Conservation (phyloP, 2,888 invertebrate species). For the Lottia scabra region DNA sequence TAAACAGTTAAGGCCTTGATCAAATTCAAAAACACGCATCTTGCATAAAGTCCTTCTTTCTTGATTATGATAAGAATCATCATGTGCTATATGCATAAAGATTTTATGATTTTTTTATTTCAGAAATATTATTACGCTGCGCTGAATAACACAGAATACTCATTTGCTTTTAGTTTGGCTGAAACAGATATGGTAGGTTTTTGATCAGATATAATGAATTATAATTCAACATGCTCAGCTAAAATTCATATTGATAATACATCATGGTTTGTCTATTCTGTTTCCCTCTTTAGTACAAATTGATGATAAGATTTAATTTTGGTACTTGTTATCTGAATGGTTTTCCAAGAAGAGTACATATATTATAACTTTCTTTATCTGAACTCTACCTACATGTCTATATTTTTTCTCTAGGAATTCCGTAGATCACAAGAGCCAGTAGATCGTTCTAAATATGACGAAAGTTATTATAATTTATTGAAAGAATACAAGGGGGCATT, state of each 20-base stretch:
- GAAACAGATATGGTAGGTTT: constrained; percentile 66
- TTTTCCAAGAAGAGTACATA: no score
- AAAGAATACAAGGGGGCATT: constrained; percentile 67
- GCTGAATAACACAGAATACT: constrained; percentile 66
- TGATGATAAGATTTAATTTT: no score
- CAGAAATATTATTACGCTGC: constrained; percentile 69
- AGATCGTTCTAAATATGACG: constrained; percentile 52
- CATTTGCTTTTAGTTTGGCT: constrained; percentile 68
- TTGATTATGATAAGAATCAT: no score
- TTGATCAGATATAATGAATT: neutral
- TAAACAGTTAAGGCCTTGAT: neutral
- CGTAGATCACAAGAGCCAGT: constrained; percentile 65
- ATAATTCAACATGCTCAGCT: neutral
- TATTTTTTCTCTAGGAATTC: constrained; percentile 55
- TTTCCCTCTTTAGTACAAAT: no score
- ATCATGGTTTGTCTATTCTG: no score
- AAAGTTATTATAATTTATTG: constrained; percentile 68
- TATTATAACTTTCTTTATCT: no score
- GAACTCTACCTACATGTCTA: neutral
- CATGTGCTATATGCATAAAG: no score
- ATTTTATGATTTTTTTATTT: constrained; percentile 23
- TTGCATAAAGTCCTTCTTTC: neutral
- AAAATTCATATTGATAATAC: no score
- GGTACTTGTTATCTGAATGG: no score
- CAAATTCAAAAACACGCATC: no score